Conservation (phyloP, 2,113 vertebrate genomes). For the Myiagra hebetior region DNA sequence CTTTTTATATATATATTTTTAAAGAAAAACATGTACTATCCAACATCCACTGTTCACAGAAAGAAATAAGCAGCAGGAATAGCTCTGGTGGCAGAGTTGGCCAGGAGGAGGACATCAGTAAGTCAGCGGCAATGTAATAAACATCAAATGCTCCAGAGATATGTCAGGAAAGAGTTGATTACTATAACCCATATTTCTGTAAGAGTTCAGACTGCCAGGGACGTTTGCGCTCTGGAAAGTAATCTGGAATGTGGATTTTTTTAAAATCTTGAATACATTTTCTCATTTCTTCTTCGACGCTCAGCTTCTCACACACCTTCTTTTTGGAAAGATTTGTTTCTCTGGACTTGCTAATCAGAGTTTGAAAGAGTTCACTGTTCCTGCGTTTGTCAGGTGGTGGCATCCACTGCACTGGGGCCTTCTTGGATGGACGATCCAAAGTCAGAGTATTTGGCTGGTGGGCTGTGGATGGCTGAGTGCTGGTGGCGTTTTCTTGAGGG, state of each 20-base stretch:
- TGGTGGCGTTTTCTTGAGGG: constrained; percentile 79
- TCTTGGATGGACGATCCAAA: constrained; percentile 84
- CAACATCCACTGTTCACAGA: constrained; percentile 70
- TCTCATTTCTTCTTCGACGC: constrained; percentile 88
- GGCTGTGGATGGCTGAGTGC: constrained; percentile 69
- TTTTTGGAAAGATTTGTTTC: constrained; percentile 85
- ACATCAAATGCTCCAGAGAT: constrained; percentile 47
- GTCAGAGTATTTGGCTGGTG: constrained; percentile 85
- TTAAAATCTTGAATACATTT: constrained; percentile 90
- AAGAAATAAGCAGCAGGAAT: constrained; percentile 70
- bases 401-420: constrained; percentile 83
- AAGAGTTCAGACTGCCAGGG: constrained; percentile 90
- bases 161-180: neutral
- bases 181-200: constrained; percentile 87
- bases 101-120: constrained; percentile 42
- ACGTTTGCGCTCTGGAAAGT: constrained; percentile 86
- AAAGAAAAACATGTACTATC: constrained; percentile 62
- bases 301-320: constrained; percentile 85
- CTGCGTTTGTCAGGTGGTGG: constrained; percentile 84
- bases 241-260: constrained; percentile 87
- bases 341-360: constrained; percentile 83
- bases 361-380: constrained; percentile 92
- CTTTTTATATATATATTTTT: constrained; percentile 42
- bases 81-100: constrained; percentile 51
- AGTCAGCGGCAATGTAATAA: constrained; percentile 53